Evolutionary conservation across 2,888 invertebrate species (phyloP), one percentile per base, ranked within the genome.

Genomic region (Ypsolopha sequella): DNA sequence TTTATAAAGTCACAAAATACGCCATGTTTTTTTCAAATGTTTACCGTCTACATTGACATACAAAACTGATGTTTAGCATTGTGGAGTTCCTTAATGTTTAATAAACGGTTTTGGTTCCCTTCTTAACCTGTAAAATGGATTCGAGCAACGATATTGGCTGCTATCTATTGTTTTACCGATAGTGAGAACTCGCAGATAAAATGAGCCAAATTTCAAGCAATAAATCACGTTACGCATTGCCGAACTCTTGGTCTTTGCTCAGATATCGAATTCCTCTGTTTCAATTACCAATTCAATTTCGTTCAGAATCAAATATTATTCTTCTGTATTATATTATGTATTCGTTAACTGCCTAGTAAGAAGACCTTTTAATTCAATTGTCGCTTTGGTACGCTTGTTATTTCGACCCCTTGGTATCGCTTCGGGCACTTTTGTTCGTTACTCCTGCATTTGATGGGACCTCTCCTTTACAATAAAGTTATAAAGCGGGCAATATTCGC

Each of bases 371-470:
- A 56, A 54, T 56, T 56, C 54, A 54, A 56, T 56, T 56, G 54
- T n/a, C 52, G 43, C 48, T 50, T 51, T 41, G 41, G 41, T 33
- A 46, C 53, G 50, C 53, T 56, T 56, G 54, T 53, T 41, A 54
- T 54, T 54, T 51, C 41, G 45, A 41, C 50, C 49, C 52, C 48
- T 38, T 44, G 13, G 33, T 36, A 46, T 35, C 33, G 41, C 49
- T 41, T 6, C 36, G 41, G 52, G 43, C 35, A 41, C 50, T 47
- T 47, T 35, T 49, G 39, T 41, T 13, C 51, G 34, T 24, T 52
- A 38, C 48, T 48, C 36, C 54, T 61, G 59, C 58, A 48, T 55
- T 58, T 57, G 53, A 60, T 57, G 52, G 57, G 53, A 56, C 56
- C 50, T 56, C 56, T 49, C 39, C 39, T 33, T 41, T 33, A 41